Conservation (phyloP, 2,888 invertebrate species). For the Scaptomyza parva region DNA sequence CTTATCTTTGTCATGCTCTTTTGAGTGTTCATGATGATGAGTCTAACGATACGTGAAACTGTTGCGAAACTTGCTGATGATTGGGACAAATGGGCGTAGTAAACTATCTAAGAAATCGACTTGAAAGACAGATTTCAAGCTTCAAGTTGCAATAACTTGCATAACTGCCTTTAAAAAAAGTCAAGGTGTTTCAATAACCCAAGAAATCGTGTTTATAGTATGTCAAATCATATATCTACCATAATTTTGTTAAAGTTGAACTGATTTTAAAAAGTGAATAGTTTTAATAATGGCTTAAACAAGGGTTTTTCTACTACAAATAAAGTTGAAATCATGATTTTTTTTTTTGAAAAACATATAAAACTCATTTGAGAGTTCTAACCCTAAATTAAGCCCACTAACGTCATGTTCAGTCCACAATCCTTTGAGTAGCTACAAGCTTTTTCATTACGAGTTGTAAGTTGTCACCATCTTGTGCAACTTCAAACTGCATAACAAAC, state of each 20-base stretch:
- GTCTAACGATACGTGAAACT: background rate
- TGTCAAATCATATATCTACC: no score
- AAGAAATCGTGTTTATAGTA: no score
- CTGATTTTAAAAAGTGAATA: no score
- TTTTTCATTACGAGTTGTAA: constrained; percentile 31
- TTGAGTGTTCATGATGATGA: no score
- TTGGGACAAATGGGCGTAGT: background rate
- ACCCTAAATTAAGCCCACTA: background rate
- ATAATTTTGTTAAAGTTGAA: no score
- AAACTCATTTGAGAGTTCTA: background rate
- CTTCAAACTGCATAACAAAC: constrained; percentile 64
- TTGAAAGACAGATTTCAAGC: background rate
- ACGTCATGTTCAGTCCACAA: background rate
- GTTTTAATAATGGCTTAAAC: no score
- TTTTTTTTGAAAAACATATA: background rate
- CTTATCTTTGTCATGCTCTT: no score
- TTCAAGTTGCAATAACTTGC: background rate
- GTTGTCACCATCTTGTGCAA: constrained; percentile 34
- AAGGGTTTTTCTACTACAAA: no score
- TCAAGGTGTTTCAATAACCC: no score
- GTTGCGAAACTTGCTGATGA: background rate
- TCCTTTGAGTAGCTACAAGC: background rate
- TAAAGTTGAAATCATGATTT: no score
- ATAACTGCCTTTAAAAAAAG: background rate
- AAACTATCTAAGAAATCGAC: background rate